Evolutionary conservation across 2,113 vertebrate species (phyloP).

Genomic region (Xyrauchen texanus): DNA sequence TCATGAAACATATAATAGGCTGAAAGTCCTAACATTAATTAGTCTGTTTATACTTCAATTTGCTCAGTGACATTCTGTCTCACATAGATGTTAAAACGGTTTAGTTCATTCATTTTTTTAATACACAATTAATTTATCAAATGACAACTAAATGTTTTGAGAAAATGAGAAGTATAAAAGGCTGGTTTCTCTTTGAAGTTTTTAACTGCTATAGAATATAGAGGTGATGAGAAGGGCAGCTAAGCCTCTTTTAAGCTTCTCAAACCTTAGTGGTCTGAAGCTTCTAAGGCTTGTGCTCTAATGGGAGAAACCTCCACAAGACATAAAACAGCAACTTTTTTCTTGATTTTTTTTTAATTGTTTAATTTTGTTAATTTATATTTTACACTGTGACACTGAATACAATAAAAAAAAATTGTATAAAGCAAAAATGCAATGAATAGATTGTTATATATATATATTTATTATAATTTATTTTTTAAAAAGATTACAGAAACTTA

Average conservation of each 20-base stretch:
- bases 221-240: conserved; percentile 66
- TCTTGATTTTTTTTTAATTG: conserved; percentile 29
- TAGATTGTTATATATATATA: too few species aligned
- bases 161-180: conserved; percentile 6
- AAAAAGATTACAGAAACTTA: too few species aligned
- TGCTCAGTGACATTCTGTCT: background rate
- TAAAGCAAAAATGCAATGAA: too few species aligned
- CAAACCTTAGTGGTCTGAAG: conserved; percentile 70
- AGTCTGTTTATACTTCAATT: background rate
- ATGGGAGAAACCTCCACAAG: conserved; percentile 51
- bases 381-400: too few species aligned
- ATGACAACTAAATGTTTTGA: background rate
- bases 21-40: background rate
- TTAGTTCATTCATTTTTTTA: background rate
- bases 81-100: background rate
- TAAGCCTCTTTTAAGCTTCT: conserved; percentile 73
- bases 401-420: too few species aligned
- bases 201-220: conserved; percentile 58
- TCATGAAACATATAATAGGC: background rate
- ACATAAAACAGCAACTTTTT: conserved; percentile 61
- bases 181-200: conserved; percentile 45
- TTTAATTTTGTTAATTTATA: too few species aligned
- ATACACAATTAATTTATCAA: background rate
- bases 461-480: too few species aligned
- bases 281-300: conserved; percentile 60